Base-by-base conservation (phyloP, 2,113 vertebrate genomes). In the Arvicanthis niloticus region DNA sequence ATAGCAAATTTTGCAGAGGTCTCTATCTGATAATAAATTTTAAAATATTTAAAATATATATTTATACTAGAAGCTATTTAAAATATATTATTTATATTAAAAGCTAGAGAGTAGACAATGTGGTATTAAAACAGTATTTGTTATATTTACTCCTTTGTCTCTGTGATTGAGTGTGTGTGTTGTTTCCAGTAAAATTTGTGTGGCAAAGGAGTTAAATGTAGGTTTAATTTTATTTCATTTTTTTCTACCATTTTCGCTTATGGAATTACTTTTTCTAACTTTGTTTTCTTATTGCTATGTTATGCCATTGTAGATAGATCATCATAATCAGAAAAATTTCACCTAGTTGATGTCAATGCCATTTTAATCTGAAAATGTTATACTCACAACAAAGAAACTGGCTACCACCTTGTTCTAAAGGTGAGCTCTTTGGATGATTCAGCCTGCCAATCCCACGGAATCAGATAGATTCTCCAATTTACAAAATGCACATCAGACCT, bases 341-440 rank as follows among this genome's bases (percentile, higher is more conserved):
- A 51, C 53, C 24, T 26, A 86, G 15, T 34, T n/a, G 13, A 8
- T 37, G 34, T 16, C n/a, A 58, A 7, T 24, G 62, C 2, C 80
- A 93, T 96, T 94, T 95, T 94, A 13, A 88, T 68, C 2, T 72
- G 48, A 48, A 92, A 92, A 73, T n/a, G 34, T 10, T 84, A 67
- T 51, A 60, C 10, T 31, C 51, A 42, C 60, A 93, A 89, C 40
- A 88, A 94, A 95, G 22, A 81, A 81, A 77, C 11, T 31, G 4
- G 31, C 7, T 56, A 3, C 11, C 42, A 16, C 15, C 12, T 40
- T 81, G 91, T 26, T 29, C 40, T 48, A 34, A 56, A 91, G 80
- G 76, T 62, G 2, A 97, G 51, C 16, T 67, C 21, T 77, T 73
- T 42, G 51, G 29, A 76, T 37, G 21, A 16, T 67, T 89, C 37